Evolutionary conservation across 2,113 vertebrate species (phyloP), one percentile per base, ranked within the genome.

Genomic region (Malurus alboscapulatus): DNA sequence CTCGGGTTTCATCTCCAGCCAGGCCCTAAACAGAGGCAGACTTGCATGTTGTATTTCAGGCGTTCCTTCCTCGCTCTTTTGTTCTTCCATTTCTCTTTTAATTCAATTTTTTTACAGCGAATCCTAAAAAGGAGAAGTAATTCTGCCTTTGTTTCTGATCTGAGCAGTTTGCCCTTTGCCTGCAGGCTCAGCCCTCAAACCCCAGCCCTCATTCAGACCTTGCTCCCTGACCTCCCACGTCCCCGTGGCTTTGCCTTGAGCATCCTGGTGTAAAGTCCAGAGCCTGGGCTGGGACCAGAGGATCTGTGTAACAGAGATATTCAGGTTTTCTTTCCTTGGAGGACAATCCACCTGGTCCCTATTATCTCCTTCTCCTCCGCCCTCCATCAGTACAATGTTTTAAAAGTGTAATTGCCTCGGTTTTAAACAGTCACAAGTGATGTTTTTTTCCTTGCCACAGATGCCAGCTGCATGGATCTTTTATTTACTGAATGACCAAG

Each of bases 1-100:
- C 65, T 95, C 9, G 3, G 61, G 87, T 95, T 95, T 96, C 93
- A 92, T 95, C 93, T 95, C 55, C 89, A 92, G 72, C 95, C 96
- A 94, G 91, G 84, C 63, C 78, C 74, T 92, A 94, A 96, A 48
- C 63, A 71, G 93, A 94, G 87, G 80, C 91, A 96, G 94, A 22
- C 79, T 85, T 74, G 59, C 54, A 29, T 34, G 84, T 44, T 87
- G 50, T 40, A 62, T 92, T 93, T 88, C 69, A 84, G 80, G n/a
- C 84, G 14, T 80, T 89, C 77, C 84, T 77, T 44, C 76, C 72
- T 74, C 2, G 0, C 57, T 90, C 85, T 94, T 96, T 94, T 92
- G 82, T 93, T 91, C 84, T 85, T 53, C 61, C 10, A 5, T n/a
- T 85, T 86, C 66, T 22, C 47, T 53, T 84, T 72, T 68, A 85